These are phyloP conservation scores for Hesperophylax magnus DNA, from an alignment of 1,140 invertebrate species.

Conservation along the genomic window DNA sequence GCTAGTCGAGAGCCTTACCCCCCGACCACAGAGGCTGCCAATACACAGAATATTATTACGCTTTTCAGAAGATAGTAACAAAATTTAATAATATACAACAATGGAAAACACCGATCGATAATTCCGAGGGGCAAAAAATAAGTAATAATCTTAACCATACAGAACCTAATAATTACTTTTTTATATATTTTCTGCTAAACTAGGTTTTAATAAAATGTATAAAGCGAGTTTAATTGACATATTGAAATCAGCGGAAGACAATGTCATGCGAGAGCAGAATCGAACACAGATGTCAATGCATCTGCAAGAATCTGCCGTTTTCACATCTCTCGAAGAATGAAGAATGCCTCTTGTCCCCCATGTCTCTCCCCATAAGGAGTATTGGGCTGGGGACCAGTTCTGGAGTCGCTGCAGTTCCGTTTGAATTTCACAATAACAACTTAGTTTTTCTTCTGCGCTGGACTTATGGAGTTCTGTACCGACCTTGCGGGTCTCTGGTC, in stretches of 20 bases:
- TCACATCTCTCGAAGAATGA: slow-evolving; percentile 18
- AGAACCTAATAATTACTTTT: too few relatives aligned
- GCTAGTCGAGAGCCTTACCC: too few relatives aligned
- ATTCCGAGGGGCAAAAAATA: too few relatives aligned
- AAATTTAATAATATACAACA: too few relatives aligned
- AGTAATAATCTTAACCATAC: too few relatives aligned
- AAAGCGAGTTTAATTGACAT: not conserved
- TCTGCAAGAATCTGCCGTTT: not conserved
- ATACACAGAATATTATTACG: too few relatives aligned
- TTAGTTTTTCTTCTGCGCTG: not conserved
- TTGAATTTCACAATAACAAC: slow-evolving; percentile 21
- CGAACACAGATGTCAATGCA: not conserved
- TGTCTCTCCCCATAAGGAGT: slow-evolving; percentile 11
- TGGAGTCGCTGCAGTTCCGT: slow-evolving; percentile 17
- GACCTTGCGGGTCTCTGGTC: slow-evolving; percentile 22
- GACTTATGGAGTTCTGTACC: not conserved
- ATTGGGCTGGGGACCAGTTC: slow-evolving; percentile 14
- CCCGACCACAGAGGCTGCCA: too few relatives aligned
- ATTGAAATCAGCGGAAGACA: not conserved
- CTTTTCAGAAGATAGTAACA: too few relatives aligned
- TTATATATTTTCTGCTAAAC: not conserved
- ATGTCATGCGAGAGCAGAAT: not conserved
- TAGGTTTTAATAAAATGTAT: not conserved
- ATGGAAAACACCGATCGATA: too few relatives aligned
- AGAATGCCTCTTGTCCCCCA: not conserved